These are phyloP conservation scores for Actinemys pallida DNA, from an alignment of 2,113 vertebrate genomes.

Conservation along the genomic window DNA sequence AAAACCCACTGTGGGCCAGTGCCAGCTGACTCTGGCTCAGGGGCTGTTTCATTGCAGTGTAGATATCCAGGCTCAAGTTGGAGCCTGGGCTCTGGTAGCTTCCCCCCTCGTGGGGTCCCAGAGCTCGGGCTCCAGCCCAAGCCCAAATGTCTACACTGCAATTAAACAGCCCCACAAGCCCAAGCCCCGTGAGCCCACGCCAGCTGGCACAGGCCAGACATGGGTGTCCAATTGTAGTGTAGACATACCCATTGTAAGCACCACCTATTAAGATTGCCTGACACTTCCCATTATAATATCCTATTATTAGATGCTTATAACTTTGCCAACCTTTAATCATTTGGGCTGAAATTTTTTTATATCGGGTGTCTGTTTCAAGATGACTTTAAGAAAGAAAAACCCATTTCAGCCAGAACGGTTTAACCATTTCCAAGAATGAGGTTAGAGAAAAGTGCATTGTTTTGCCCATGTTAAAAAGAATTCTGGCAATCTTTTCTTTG, in stretches of 20 bases:
- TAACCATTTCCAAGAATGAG: not conserved
- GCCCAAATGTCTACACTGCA: not conserved
- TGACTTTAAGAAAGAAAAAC: not conserved
- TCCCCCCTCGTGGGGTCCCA: not conserved
- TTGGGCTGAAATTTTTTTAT: not conserved
- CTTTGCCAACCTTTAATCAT: not conserved
- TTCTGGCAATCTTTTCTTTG: not conserved
- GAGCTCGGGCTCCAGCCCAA: not conserved
- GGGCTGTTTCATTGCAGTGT: not conserved
- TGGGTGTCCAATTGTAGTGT: not conserved
- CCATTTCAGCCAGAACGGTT: not conserved
- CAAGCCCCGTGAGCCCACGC: not conserved
- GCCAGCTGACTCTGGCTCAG: not conserved
- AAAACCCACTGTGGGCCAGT: not conserved
- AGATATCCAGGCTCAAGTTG: not conserved
- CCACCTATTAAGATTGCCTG: not conserved
- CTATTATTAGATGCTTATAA: not conserved
- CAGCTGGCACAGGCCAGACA: not conserved
- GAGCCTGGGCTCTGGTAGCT: not conserved
- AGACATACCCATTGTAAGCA: not conserved
- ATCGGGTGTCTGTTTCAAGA: not conserved
- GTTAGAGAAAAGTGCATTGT: not conserved
- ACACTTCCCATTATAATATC: too few species aligned
- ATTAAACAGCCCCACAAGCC: not conserved
- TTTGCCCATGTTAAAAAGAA: not conserved